phyloP scores from a whole-genome alignment of 2,797 vertebrate genomes.

The Semaprochilodus insignis region DNA sequence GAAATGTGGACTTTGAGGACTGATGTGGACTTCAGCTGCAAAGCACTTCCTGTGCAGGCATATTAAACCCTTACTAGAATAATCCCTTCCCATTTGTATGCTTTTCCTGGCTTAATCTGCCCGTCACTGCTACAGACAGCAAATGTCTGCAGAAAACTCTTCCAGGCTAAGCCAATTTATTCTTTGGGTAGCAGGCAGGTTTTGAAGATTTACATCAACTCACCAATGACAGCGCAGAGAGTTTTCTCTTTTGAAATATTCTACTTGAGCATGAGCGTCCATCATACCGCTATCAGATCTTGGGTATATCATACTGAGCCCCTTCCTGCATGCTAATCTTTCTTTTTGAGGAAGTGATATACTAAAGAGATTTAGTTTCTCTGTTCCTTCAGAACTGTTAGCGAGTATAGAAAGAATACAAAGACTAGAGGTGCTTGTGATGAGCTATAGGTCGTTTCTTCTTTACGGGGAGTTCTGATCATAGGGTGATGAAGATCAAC shows the following conservation, averaged over 20 bases:
- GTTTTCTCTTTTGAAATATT: conserved; percentile 20
- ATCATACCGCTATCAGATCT: neutral
- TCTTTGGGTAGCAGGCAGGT: conserved; percentile 11
- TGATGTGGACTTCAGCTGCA: neutral
- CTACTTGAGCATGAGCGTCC: neutral
- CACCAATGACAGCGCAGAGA: conserved; percentile 7
- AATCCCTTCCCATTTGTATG: conserved; percentile 46
- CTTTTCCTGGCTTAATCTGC: conserved; percentile 41
- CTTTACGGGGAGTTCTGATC: neutral
- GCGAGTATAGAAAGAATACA: neutral
- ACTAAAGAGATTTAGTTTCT: neutral
- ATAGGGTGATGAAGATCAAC: neutral
- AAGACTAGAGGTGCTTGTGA: neutral
- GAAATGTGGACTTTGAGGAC: neutral
- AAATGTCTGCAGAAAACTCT: conserved; percentile 34
- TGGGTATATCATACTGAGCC: neutral
- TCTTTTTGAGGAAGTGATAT: neutral
- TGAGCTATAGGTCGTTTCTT: neutral
- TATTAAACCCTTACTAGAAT: conserved; percentile 24
- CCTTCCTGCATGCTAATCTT: neutral
- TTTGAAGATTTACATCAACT: conserved; percentile 41
- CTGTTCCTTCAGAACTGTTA: neutral
- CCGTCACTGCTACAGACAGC: conserved; percentile 33
- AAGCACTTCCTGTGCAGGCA: conserved; percentile 11
- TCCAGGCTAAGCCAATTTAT: conserved; percentile 30